A percentile compares a stretch with the other conserved stretches of the same genome.
These are phyloP conservation scores for Bembecia ichneumoniformis DNA, from an alignment of 2,888 invertebrate genomes.

Conservation along the genomic window DNA sequence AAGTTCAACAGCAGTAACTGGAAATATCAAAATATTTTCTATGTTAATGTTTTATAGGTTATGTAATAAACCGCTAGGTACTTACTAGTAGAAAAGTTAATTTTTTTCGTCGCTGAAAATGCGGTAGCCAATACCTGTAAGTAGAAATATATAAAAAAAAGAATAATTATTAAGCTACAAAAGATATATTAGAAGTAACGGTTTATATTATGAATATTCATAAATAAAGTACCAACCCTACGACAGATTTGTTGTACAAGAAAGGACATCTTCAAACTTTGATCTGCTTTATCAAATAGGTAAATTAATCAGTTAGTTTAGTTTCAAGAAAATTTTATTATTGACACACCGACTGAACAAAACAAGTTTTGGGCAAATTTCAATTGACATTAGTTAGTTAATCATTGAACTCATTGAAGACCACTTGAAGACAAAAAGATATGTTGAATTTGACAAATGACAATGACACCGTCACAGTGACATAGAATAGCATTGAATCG, in stretches of 20 bases:
- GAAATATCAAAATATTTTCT: no score
- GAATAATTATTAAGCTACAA: background rate
- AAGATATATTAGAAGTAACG: background rate
- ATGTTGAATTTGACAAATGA: no score
- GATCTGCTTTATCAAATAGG: background rate
- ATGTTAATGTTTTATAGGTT: slow-evolving; percentile 17
- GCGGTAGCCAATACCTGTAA: slow-evolving; percentile 40
- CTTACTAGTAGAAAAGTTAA: slow-evolving; percentile 55
- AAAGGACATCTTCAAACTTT: slow-evolving; percentile 34
- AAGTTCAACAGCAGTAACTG: no score
- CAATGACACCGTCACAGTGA: no score
- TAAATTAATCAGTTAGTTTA: no score
- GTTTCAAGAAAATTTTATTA: no score
- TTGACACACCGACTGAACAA: no score
- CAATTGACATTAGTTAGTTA: no score
- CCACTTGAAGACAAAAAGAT: no score
- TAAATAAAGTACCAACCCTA: slow-evolving; percentile 27
- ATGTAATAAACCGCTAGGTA: slow-evolving; percentile 13
- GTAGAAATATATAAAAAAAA: slow-evolving; percentile 2
- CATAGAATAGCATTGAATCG: no score
- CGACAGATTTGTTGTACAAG: slow-evolving; percentile 38
- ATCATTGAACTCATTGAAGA: no score
- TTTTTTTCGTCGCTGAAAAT: slow-evolving; percentile 28
- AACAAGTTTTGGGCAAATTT: no score
- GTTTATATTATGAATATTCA: background rate